Percentiles rank a stretch among this genome's conserved stretches.
phyloP scores from a whole-genome alignment of 1,140 invertebrate genomes.

The Ceratitis capitata region DNA sequence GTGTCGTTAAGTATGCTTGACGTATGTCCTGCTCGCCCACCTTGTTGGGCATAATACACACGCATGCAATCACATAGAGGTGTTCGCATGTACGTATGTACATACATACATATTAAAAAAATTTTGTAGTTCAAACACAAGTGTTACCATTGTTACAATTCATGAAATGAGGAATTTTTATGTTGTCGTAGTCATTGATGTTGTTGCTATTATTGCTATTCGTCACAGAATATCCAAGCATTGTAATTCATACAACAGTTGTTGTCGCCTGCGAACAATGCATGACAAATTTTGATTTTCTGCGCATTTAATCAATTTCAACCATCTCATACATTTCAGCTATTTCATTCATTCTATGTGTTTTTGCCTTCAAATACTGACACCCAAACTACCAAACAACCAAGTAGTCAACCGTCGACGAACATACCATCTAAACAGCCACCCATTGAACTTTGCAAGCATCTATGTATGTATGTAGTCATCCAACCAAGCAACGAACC shows the following conservation, averaged over 20 bases:
- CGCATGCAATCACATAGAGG: not conserved
- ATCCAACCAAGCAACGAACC: not conserved
- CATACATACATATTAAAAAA: not conserved
- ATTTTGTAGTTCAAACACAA: not conserved
- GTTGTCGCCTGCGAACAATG: constrained; percentile 55
- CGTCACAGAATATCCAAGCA: constrained; percentile 32
- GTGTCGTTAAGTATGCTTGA: no score
- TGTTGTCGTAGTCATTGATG: constrained; percentile 29
- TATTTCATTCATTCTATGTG: constrained; percentile 32
- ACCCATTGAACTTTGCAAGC: not conserved
- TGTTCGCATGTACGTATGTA: not conserved
- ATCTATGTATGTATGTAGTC: no score
- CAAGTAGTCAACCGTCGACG: not conserved
- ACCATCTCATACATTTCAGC: constrained; percentile 42
- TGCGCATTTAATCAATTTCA: constrained; percentile 53
- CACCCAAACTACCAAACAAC: not conserved
- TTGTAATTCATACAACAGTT: constrained; percentile 36
- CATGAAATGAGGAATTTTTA: constrained; percentile 21
- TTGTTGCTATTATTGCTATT: constrained; percentile 37
- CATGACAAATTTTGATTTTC: constrained; percentile 63
- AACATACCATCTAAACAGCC: not conserved
- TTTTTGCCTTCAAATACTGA: not conserved
- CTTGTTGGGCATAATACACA: no score
- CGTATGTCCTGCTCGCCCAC: no score
- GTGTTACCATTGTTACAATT: constrained; percentile 25